Percentiles rank a stretch among this genome's conserved stretches.
These are phyloP conservation scores for Vidua chalybeata DNA, from an alignment of 2,113 vertebrate species.

Conservation along the genomic window DNA sequence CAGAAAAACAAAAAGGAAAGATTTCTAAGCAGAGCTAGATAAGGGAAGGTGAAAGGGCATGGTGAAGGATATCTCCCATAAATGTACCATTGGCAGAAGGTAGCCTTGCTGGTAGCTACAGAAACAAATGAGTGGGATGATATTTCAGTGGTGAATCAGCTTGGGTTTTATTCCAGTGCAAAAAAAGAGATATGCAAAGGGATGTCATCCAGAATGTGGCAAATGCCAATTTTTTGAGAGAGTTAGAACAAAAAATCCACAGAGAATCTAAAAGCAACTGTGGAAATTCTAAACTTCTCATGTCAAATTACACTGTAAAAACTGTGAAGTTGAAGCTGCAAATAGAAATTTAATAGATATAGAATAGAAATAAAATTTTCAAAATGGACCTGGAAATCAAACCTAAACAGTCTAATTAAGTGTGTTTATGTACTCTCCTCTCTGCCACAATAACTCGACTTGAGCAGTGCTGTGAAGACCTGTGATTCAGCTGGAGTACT, in stretches of 20 bases:
- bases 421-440: background rate
- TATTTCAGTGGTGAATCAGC: background rate
- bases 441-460: background rate
- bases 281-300: background rate
- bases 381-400: background rate
- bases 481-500: background rate
- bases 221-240: background rate
- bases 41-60: background rate
- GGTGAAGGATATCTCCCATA: background rate
- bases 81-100: background rate
- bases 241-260: background rate
- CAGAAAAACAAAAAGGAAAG: background rate
- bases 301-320: background rate
- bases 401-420: background rate
- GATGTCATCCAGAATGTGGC: background rate
- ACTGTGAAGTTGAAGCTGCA: background rate
- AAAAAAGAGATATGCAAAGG: background rate
- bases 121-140: background rate
- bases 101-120: background rate
- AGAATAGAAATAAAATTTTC: background rate
- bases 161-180: background rate
- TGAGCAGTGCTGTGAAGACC: background rate
- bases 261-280: background rate
- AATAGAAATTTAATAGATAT: background rate
- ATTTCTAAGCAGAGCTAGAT: background rate